phyloP scores from a whole-genome alignment of 2,888 invertebrate species.

The Leptinotarsa haldemani region DNA sequence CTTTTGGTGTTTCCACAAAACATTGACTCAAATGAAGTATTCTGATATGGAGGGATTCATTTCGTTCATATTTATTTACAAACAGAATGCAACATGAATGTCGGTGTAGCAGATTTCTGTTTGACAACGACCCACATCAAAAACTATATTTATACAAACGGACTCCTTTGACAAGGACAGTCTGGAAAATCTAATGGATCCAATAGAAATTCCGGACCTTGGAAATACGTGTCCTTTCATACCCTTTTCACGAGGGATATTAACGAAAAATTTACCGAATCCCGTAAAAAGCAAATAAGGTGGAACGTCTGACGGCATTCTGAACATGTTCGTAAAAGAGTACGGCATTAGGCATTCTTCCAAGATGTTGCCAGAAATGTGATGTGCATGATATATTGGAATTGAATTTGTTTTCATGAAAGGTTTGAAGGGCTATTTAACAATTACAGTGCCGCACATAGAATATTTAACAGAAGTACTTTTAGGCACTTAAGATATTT shows the following conservation, averaged over 20 bases:
- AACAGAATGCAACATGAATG: too few relatives aligned
- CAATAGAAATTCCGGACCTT: constrained; percentile 17
- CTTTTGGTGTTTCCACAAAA: too few relatives aligned
- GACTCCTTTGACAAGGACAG: neutral
- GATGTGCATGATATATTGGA: neutral
- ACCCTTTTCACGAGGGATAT: constrained; percentile 11
- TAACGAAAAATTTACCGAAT: constrained; percentile 1
- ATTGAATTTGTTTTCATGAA: too few relatives aligned
- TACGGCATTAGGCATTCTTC: neutral
- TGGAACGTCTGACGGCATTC: neutral
- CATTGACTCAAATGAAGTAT: too few relatives aligned
- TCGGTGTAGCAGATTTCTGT: too few relatives aligned
- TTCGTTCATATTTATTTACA: too few relatives aligned
- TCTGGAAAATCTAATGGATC: constrained; percentile 1
- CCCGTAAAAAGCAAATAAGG: constrained; percentile 10
- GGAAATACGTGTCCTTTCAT: constrained; percentile 11
- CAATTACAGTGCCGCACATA: too few relatives aligned
- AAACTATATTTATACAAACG: constrained; percentile 1
- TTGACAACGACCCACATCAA: constrained; percentile 8
- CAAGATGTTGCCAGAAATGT: neutral
- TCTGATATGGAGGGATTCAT: too few relatives aligned
- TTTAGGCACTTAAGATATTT: too few relatives aligned
- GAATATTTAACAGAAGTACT: too few relatives aligned
- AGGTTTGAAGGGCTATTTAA: too few relatives aligned
- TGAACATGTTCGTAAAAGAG: neutral